A percentile compares a stretch with the other conserved stretches of the same genome.
These are phyloP conservation scores for Octomys mimax DNA, from an alignment of 2,797 vertebrate genomes.

Conservation along the genomic window DNA sequence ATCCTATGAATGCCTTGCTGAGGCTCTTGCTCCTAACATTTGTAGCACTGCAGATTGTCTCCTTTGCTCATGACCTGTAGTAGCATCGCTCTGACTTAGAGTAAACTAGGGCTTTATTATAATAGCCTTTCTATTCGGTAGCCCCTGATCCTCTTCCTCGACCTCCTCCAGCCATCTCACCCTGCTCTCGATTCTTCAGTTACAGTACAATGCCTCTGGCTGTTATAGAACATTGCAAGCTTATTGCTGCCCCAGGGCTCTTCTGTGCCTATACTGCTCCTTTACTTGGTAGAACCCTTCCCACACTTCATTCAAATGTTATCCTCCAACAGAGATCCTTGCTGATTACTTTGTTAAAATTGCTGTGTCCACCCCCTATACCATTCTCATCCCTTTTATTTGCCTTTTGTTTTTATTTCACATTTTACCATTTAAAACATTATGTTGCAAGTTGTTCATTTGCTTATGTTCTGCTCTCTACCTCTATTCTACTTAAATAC, in stretches of 20 bases:
- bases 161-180: neutral
- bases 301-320: neutral
- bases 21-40: neutral
- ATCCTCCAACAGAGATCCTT: neutral
- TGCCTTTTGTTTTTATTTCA: neutral
- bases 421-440: constrained; percentile 27
- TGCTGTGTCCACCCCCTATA: neutral
- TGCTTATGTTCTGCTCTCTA: neutral
- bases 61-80: neutral
- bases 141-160: neutral
- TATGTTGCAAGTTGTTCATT: neutral
- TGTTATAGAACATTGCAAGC: neutral
- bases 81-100: neutral
- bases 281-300: neutral
- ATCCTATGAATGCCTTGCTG: neutral
- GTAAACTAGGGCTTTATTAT: neutral
- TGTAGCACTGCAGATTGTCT: fast-evolving
- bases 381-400: neutral
- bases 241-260: neutral
- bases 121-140: neutral
- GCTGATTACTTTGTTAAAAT: neutral
- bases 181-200: neutral
- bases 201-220: neutral
- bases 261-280: neutral
- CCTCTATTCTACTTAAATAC: constrained; percentile 28